phyloP scores from a whole-genome alignment of 2,797 vertebrate genomes.

The Melanotaenia boesemani region DNA sequence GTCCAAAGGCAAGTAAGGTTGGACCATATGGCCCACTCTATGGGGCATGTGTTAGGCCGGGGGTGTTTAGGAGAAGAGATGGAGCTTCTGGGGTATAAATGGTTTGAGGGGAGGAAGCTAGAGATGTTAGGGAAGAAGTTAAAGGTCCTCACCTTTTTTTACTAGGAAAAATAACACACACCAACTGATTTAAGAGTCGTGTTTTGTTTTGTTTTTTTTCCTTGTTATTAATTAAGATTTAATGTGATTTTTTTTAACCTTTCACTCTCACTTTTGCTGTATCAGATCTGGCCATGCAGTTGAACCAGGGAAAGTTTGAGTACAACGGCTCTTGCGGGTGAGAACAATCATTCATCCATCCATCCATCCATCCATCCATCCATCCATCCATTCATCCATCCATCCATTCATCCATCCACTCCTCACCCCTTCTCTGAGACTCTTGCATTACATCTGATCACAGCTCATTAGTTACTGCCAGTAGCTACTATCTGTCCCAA shows the following conservation, averaged over 20 bases:
- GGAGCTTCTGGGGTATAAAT: constrained; percentile 24
- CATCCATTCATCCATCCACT: constrained; percentile 5
- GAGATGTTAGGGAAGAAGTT: constrained; percentile 1
- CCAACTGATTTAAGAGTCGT: neutral
- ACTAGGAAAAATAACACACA: neutral
- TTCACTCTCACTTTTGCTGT: constrained; percentile 44
- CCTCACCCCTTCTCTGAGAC: constrained; percentile 40
- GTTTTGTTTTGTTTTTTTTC: neutral
- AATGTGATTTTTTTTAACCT: constrained; percentile 22
- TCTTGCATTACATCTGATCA: constrained; percentile 83
- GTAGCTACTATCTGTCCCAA: constrained; percentile 70
- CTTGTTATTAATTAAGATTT: neutral
- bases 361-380: constrained; percentile 4
- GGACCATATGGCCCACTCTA: constrained; percentile 83
- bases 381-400: neutral
- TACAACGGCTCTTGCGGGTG: constrained; percentile 99
- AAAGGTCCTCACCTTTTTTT: neutral
- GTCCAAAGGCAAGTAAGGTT: constrained; percentile 77
- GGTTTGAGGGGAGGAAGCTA: constrained; percentile 5
- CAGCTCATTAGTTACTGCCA: constrained; percentile 82
- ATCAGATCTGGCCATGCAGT: constrained; percentile 98
- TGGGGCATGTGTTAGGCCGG: constrained; percentile 58
- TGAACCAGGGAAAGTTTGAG: constrained; percentile 99
- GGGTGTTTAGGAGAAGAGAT: constrained; percentile 27
- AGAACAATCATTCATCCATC: constrained; percentile 72